These are phyloP conservation scores for Drosophila dives DNA, from an alignment of 2,888 invertebrate species.

Conservation along the genomic window DNA sequence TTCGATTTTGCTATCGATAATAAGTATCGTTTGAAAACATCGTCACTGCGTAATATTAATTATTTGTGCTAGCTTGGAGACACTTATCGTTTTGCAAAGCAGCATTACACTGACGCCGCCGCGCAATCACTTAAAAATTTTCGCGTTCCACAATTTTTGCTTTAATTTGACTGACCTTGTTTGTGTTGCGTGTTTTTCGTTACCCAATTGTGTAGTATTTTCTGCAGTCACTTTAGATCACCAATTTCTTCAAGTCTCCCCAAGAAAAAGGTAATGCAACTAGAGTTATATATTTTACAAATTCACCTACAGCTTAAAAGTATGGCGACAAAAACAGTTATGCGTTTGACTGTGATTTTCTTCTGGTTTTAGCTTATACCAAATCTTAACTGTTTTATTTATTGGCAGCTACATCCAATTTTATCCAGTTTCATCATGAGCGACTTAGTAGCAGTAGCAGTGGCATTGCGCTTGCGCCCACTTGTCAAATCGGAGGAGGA, in stretches of 20 bases:
- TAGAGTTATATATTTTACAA: not conserved
- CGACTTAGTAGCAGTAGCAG: constrained; percentile 82
- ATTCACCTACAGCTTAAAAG: not conserved
- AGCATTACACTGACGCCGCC: constrained; percentile 25
- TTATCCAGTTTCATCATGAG: constrained; percentile 4
- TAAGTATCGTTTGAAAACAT: no score
- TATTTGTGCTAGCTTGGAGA: no score
- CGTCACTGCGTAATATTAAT: no score
- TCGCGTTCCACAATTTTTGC: not conserved
- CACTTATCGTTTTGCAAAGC: constrained; percentile 1
- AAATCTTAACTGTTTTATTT: not conserved
- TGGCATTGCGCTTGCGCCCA: constrained; percentile 93
- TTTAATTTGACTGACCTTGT: not conserved
- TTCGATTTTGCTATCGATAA: no score
- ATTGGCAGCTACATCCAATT: not conserved
- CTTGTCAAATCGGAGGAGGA: constrained; percentile 90
- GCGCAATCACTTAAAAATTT: not conserved
- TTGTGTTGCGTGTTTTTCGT: not conserved
- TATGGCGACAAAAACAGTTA: not conserved
- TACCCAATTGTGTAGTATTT: not conserved
- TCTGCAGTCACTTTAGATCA: not conserved
- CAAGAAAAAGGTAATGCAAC: not conserved
- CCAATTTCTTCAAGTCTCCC: not conserved
- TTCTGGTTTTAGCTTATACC: not conserved
- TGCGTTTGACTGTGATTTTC: not conserved